These are phyloP conservation scores for Harpalus rufipes DNA, from an alignment of 2,888 invertebrate genomes.

Conservation along the genomic window DNA sequence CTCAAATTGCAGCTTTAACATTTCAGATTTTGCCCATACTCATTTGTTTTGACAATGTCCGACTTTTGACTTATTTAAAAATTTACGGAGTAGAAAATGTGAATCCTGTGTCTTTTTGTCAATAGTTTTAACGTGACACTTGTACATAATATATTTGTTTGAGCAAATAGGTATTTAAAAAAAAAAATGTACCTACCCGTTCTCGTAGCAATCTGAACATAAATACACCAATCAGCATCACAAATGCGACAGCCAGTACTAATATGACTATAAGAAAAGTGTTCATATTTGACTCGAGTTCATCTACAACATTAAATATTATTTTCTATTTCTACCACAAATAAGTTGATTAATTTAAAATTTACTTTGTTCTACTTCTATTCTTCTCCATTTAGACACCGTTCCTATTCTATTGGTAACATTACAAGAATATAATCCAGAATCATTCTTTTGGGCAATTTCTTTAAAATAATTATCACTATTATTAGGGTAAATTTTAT, in stretches of 20 bases:
- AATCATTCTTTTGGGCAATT: neutral
- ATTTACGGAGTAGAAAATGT: too few relatives aligned
- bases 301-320: slow-evolving; percentile 6
- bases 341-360: neutral
- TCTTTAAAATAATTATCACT: slow-evolving; percentile 9
- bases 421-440: slow-evolving; percentile 25
- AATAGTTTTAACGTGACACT: too few relatives aligned
- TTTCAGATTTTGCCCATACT: too few relatives aligned
- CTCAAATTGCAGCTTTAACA: too few relatives aligned
- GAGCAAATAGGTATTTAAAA: neutral
- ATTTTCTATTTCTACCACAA: neutral
- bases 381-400: neutral
- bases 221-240: slow-evolving; percentile 77
- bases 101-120: too few relatives aligned
- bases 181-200: slow-evolving; percentile 69
- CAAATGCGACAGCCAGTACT: slow-evolving; percentile 71
- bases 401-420: slow-evolving; percentile 15
- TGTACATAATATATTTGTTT: too few relatives aligned
- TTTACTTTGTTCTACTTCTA: slow-evolving; percentile 2
- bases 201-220: slow-evolving; percentile 79
- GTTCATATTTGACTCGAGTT: neutral
- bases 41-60: too few relatives aligned
- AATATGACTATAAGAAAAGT: neutral
- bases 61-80: too few relatives aligned
- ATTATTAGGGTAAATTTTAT: neutral